phyloP scores from a whole-genome alignment of 2,797 vertebrate species.

The Amniataba percoides region DNA sequence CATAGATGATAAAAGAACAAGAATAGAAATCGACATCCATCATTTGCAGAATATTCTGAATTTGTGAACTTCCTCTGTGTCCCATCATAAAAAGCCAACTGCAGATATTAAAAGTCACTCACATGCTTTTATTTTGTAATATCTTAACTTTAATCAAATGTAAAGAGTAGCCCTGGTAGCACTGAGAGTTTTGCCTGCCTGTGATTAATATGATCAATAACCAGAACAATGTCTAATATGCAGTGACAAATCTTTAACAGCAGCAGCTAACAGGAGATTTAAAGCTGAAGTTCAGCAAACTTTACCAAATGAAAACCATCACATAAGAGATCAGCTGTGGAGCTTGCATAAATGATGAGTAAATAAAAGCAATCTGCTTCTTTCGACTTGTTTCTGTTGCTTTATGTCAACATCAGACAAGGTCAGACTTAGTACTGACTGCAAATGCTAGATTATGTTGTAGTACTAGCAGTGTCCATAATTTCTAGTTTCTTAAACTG shows the following conservation, averaged over 20 bases:
- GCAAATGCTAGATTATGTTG: conserved; percentile 4
- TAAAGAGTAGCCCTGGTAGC: neutral
- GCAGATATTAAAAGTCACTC: neutral
- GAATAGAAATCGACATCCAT: neutral
- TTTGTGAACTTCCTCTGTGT: neutral
- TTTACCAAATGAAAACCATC: neutral
- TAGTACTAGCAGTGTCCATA: neutral
- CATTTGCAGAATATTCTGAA: neutral
- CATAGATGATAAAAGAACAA: neutral
- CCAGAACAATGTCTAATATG: no score
- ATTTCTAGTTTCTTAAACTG: neutral
- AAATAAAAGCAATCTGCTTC: neutral
- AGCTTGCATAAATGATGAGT: conserved; percentile 3
- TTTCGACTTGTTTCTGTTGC: neutral
- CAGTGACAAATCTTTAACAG: no score
- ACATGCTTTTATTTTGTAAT: conserved; percentile 7
- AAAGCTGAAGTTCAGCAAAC: neutral
- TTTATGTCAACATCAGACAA: conserved; percentile 17
- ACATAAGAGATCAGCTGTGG: neutral
- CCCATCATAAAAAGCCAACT: neutral
- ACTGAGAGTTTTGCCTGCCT: neutral
- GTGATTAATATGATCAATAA: neutral
- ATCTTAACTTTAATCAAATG: neutral
- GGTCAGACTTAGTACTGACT: neutral
- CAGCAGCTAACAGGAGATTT: no score